phyloP scores from a whole-genome alignment of 1,140 invertebrate species.

The Elysia chlorotica region DNA sequence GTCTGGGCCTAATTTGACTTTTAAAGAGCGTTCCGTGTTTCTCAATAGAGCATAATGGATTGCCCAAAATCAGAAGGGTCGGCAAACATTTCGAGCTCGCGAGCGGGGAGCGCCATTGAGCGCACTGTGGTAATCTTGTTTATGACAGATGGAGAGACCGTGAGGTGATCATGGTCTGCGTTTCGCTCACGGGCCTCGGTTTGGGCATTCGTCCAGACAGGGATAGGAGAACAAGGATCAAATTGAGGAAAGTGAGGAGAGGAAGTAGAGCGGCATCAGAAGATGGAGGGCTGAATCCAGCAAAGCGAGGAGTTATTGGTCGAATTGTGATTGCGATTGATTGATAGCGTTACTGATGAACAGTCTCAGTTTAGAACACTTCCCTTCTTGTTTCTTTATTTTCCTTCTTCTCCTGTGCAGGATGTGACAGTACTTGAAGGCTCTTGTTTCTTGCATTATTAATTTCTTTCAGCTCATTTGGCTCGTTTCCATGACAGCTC shows the following conservation, averaged over 20 bases:
- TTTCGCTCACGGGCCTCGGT: too few species aligned
- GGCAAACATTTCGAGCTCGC: slow-evolving; percentile 17
- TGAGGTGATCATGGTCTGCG: too few species aligned
- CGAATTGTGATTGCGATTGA: too few species aligned
- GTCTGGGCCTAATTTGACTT: slow-evolving; percentile 24
- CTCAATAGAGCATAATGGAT: slow-evolving; percentile 23
- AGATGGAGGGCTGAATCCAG: background rate
- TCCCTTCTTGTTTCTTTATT: too few species aligned
- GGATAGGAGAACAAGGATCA: background rate
- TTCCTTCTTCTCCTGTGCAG: too few species aligned
- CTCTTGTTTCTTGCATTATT: too few species aligned
- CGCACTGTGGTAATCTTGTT: slow-evolving; percentile 18
- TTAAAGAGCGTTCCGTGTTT: slow-evolving; percentile 24
- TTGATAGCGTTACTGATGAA: too few species aligned
- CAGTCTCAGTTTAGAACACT: too few species aligned
- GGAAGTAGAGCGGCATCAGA: background rate
- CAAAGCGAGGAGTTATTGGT: background rate
- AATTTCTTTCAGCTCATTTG: too few species aligned
- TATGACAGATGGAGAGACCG: slow-evolving; percentile 19
- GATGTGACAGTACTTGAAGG: too few species aligned
- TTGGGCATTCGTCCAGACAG: too few species aligned
- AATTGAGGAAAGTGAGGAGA: background rate
- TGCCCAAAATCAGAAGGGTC: slow-evolving; percentile 7
- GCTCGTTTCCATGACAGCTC: too few species aligned
- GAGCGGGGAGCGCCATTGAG: slow-evolving; percentile 1